Base-by-base conservation (phyloP, 1,140 invertebrate species). In the Coenobita brevimanus region DNA sequence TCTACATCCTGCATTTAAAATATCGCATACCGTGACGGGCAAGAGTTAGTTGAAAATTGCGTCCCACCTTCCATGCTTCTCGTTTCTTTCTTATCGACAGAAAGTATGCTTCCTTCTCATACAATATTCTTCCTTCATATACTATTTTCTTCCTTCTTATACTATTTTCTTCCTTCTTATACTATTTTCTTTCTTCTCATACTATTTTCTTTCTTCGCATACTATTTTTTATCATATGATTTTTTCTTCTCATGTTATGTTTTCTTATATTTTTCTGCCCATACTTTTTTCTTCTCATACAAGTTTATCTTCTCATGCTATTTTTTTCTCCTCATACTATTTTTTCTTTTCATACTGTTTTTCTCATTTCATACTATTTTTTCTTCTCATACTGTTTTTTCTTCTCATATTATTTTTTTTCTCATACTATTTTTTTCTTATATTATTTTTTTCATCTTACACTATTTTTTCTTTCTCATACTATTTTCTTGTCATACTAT, bases 151-250 rank as follows among this genome's bases (percentile, higher is more conserved):
- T n/a, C n/a, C n/a, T 10, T 57, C 54, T 57, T 57, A 57, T 57
- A 24, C 24, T 24, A 73, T 73, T 17, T 30, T 10, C 33, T 57
- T 57, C 54, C n/a, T 57, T 2, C 33, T 78, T 78, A 21, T 46
- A 41, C 46, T 78, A 4, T 50, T 78, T 1, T 41, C 24, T 2
- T 41, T 78, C 2, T 4, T 50, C 24, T 78, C 36, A 15, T 3
- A n/a, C 27, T 15, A 78, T 24, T 30, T 73, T 30, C 36, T 30
- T 36, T 21, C 33, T 30, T 73, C 21, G 17, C 24, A 24, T 24
- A 24, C 24, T 73, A n/a, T 73, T 30, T 73, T 24, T 73, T 21
- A 21, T 24, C 33, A 79, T 79, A 79, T 79, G n/a, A 15, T 71
- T 1, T 17, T 71, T 33, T 71, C 30, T 1, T 3, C 2, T 71